Evolutionary conservation across 2,113 vertebrate genomes (phyloP), one percentile per base, ranked within the genome.

Genomic region (Protobothrops flavoviridis): DNA sequence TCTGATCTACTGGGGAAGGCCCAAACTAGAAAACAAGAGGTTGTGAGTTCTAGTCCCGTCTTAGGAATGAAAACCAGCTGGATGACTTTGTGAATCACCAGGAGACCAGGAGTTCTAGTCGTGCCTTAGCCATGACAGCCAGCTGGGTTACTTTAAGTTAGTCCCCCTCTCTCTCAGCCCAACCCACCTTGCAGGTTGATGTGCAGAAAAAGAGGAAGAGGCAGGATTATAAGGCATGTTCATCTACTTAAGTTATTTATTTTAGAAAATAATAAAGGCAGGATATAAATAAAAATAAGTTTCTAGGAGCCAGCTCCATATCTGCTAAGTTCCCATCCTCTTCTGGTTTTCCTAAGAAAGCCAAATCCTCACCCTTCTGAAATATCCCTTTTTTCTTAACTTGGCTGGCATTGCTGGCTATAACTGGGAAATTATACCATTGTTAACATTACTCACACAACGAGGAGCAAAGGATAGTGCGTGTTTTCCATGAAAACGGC

Each of bases 381-480:
- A 9, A n/a, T 33, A 9, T n/a, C 12, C 52, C n/a, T 90, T 20
- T 39, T 39, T 64, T 39, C 10, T 3, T 24, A 20, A 39, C n/a
- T 3, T 17, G 56, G 1, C 1, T 0, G 91, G 26, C 39, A 90
- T 92, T 43, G 5, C n/a, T 93, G 85, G 0, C 0, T 21, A 11
- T 26, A 52, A 43, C 87, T n/a, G 87, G 1, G 89, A 90, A 0
- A 3, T 55, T 10, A 90, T 33, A 45, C 0, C 91, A 59, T 88
- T 90, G 48, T 50, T 87, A 94, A 43, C 3, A 29, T 94, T 96
- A 99, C 99, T 97, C 96, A 99, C 99, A 99, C 98, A 7, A 99
- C 96, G 91, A 99, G 97, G 10, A 99, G 98, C 96, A 99, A 96
- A 0, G 99, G 99, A 91, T 99, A 99, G 97, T 99, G 98, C 0